Percentiles rank a stretch among this genome's conserved stretches.
Evolutionary conservation across 1,140 invertebrate species (phyloP).

Genomic region (Meteorus sp.): DNA sequence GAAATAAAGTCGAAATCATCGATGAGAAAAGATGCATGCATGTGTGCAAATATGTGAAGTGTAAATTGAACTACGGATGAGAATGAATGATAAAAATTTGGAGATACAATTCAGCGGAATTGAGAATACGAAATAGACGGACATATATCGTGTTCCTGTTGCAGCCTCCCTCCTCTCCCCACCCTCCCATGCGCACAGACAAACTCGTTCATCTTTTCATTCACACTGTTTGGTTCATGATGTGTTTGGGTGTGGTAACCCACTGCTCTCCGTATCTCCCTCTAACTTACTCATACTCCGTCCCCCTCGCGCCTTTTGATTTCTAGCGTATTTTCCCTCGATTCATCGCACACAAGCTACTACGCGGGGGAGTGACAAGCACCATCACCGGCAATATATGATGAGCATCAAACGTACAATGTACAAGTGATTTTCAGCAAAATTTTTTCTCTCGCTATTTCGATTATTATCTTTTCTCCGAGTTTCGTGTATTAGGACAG

Average conservation of each 20-base stretch:
- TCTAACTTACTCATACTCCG: conserved; percentile 15
- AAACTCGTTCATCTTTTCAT: conserved; percentile 35
- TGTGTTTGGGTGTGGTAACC: conserved; percentile 60
- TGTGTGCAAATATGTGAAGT: too few species aligned
- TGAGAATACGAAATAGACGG: too few species aligned
- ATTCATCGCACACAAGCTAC: background rate
- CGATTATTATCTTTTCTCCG: too few species aligned
- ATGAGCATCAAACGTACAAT: background rate
- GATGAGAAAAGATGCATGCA: too few species aligned
- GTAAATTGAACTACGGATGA: too few species aligned
- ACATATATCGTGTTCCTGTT: background rate
- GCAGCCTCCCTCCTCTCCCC: conserved; percentile 21
- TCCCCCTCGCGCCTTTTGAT: background rate
- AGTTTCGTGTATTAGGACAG: too few species aligned
- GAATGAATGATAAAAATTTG: background rate
- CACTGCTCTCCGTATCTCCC: conserved; percentile 38
- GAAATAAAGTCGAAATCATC: too few species aligned
- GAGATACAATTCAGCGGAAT: too few species aligned
- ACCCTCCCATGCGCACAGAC: conserved; percentile 2
- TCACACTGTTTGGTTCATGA: conserved; percentile 45
- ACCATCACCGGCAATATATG: background rate
- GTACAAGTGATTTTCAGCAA: background rate
- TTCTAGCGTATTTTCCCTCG: background rate
- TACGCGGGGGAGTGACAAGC: background rate
- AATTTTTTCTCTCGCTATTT: background rate